Base-by-base conservation (phyloP, 2,888 invertebrate species). In the Ephialtes manifestator region DNA sequence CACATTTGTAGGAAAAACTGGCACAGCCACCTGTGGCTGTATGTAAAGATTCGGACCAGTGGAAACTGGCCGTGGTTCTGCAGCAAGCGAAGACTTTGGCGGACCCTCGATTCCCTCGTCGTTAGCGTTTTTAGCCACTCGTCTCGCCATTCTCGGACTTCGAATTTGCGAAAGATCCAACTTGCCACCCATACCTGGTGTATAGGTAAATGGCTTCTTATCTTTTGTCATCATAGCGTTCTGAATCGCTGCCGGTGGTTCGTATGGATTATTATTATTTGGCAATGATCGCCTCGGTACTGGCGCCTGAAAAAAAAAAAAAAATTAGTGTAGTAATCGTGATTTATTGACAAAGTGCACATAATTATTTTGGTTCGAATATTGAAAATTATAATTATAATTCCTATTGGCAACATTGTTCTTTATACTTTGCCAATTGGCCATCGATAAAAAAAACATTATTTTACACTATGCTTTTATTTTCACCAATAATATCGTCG, bases 171-270 rank as follows among this genome's bases (percentile, higher is more conserved):
- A 98, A 74, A 98, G 95, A 94, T 98, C 98, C 83, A 98, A 95
- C 78, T 94, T 94, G 3, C 94, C 94, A 4, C 94, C 94, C 87
- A 98, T 98, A 20, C 98, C 98, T 1, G 98, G 98, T 20, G 98
- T 98, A 94, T 99, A 99, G n/a, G 98, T 98, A 94, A 99, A 99
- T 13, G 98, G 98, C 92, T 98, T 98, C 94, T 98, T 99, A 94
- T 98, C 98, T 94, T 98, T 98, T 91, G 97, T 98, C 97, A 98
- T 97, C 98, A 98, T 98, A 46, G 98, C 98, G 94, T 98, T 98
- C 93, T 98, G 98, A 81, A 98, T 97, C 90, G 98, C 98, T 87
- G 97, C 97, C 86, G 98, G 98, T 60, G 98, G 98, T 92, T 97
- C 97, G 88, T 93, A 93, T 4, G 81, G 80, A 48, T 90, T 89